Conservation (phyloP, 2,888 invertebrate species). For the Leucozona laternaria region DNA sequence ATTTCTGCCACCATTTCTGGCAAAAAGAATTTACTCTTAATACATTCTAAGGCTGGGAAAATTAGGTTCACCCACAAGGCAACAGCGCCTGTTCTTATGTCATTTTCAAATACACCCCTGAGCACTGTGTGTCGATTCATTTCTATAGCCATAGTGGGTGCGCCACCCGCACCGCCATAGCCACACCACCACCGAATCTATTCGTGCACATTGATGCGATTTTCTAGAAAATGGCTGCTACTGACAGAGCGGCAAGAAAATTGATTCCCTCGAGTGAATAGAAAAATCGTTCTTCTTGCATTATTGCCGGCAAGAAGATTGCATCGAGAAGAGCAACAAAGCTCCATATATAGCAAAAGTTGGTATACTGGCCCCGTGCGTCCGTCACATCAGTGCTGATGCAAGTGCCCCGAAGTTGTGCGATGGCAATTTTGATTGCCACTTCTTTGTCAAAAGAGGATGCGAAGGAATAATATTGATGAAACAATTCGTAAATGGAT, state of each 20-base stretch:
- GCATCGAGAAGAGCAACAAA: slow-evolving; percentile 24
- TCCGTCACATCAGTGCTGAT: background rate
- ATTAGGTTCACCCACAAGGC: background rate
- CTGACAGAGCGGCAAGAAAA: slow-evolving; percentile 48
- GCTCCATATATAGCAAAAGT: background rate
- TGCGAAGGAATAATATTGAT: slow-evolving; percentile 74
- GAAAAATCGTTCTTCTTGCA: slow-evolving; percentile 59
- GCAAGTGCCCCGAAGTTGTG: slow-evolving; percentile 39
- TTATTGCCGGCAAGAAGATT: slow-evolving; percentile 24
- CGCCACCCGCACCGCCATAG: background rate
- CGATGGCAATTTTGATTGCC: slow-evolving; percentile 75
- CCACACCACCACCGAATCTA: background rate
- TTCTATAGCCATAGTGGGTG: slow-evolving; percentile 40
- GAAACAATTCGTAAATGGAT: slow-evolving; percentile 75
- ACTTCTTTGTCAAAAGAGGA: slow-evolving; percentile 74
- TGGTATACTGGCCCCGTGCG: background rate
- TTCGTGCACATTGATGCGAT: slow-evolving; percentile 72
- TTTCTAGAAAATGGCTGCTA: slow-evolving; percentile 54
- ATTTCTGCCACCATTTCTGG: no score
- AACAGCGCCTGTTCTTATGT: background rate
- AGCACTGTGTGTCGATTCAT: slow-evolving; percentile 46
- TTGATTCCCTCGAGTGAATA: slow-evolving; percentile 66
- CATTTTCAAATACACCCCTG: background rate
- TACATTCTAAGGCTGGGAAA: background rate
- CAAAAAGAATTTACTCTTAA: no score